Conservation (phyloP, 1,140 invertebrate species). For the Pachyrhynchus sulphureomaculatus region DNA sequence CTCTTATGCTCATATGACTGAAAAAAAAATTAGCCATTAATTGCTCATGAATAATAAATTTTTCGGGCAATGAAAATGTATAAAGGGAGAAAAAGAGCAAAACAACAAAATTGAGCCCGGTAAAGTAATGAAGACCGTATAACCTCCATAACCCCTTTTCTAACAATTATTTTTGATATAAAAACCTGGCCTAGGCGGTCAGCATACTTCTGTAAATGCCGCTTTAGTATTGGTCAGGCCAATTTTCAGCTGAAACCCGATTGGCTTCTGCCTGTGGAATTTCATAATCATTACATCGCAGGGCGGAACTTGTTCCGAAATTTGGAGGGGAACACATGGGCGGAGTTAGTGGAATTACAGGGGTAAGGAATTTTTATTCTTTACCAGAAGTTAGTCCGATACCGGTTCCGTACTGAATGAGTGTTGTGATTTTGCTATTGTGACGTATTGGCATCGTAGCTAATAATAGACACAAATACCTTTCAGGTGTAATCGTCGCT, state of each 20-base stretch:
- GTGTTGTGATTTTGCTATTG: conserved; percentile 34
- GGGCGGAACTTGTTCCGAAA: conserved; percentile 27
- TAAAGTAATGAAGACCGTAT: conserved; percentile 32
- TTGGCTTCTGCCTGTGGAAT: conserved; percentile 39
- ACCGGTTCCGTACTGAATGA: conserved; percentile 35
- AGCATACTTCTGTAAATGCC: conserved; percentile 34
- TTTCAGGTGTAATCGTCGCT: background rate
- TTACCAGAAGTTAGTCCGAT: conserved; percentile 35
- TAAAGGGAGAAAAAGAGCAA: conserved; percentile 19
- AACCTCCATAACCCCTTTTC: conserved; percentile 42
- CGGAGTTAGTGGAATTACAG: conserved; percentile 24
- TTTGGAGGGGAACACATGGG: conserved; percentile 32
- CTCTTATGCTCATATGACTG: too few species aligned
- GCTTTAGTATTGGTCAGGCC: conserved; percentile 31
- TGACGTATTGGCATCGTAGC: conserved; percentile 26
- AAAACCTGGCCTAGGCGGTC: conserved; percentile 36
- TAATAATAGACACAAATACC: background rate
- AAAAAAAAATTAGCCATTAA: too few species aligned
- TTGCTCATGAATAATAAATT: too few species aligned
- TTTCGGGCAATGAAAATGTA: background rate
- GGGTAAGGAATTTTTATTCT: conserved; percentile 44
- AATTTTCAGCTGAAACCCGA: conserved; percentile 11
- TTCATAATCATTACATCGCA: conserved; percentile 34
- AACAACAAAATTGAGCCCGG: conserved; percentile 29
- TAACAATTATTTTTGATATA: conserved; percentile 45